Percentiles rank a stretch among this genome's conserved stretches.
Evolutionary conservation across 2,113 vertebrate species (phyloP).

Genomic region (Thunnus thynnus): DNA sequence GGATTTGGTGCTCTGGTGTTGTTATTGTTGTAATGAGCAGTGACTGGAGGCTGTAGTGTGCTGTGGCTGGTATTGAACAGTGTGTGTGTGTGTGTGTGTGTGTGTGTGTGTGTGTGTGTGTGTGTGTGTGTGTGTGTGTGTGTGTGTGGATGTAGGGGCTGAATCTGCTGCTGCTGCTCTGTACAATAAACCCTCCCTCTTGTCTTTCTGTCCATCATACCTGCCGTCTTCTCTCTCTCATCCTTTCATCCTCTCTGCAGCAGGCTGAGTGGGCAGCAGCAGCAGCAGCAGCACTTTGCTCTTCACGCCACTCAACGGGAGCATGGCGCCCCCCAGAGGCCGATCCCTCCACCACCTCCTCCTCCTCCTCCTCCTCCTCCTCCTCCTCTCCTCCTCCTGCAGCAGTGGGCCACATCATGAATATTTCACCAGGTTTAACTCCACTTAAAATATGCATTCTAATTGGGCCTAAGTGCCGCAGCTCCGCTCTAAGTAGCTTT

Average conservation of each 20-base stretch:
- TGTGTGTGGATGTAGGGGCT: not conserved
- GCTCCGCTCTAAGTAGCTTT: slow-evolving; percentile 73
- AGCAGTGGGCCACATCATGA: slow-evolving; percentile 73
- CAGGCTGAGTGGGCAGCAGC: slow-evolving; percentile 22
- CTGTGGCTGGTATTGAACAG: not conserved
- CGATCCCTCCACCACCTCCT: not conserved
- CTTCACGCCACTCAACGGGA: slow-evolving; percentile 34
- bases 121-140: not conserved
- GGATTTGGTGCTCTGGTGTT: not conserved
- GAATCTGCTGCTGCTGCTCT: not conserved
- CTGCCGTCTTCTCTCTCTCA: slow-evolving; percentile 15
- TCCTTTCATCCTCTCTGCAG: slow-evolving; percentile 32
- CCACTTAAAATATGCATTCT: slow-evolving; percentile 82
- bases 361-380: not conserved
- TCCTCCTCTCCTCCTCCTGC: slow-evolving; percentile 22
- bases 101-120: not conserved
- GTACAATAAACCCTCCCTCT: slow-evolving; percentile 4
- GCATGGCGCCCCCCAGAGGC: slow-evolving; percentile 77
- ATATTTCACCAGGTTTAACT: slow-evolving; percentile 83
- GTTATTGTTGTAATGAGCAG: not conserved
- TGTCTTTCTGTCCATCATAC: slow-evolving; percentile 37
- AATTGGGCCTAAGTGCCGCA: slow-evolving; percentile 82
- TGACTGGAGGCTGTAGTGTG: not conserved
- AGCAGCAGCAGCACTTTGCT: not conserved
- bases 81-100: slow-evolving; percentile 2